Conservation (phyloP, 2,888 invertebrate species). For the Pinctada fucata region DNA sequence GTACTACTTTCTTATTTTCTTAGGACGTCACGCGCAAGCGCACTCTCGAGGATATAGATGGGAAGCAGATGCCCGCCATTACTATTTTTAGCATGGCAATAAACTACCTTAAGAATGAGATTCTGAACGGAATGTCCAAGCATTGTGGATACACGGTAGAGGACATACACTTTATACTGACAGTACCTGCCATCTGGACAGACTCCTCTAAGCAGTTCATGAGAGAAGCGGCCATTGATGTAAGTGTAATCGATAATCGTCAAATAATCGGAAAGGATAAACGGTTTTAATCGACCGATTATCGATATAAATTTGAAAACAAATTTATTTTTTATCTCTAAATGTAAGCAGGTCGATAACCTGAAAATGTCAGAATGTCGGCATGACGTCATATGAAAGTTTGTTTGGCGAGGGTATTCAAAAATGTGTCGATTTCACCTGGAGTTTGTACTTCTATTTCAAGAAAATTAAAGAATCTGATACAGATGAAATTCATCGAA, state of each 20-base stretch:
- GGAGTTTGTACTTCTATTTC: no score
- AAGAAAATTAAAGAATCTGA: no score
- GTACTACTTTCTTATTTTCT: not conserved
- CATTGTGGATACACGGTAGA: constrained; percentile 14
- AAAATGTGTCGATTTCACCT: no score
- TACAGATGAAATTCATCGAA: no score
- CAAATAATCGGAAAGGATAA: not conserved
- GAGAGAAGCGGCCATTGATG: constrained; percentile 33
- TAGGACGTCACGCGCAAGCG: constrained; percentile 27
- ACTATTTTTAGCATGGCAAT: constrained; percentile 34
- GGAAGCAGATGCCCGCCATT: constrained; percentile 23
- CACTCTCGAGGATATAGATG: constrained; percentile 31
- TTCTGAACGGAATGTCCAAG: constrained; percentile 13
- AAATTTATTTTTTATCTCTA: no score
- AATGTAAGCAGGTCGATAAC: no score
- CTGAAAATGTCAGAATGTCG: no score
- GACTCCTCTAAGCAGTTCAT: constrained; percentile 42
- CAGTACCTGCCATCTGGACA: constrained; percentile 37
- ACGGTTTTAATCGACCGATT: not conserved
- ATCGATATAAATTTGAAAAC: no score
- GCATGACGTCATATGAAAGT: no score
- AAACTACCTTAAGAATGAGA: constrained; percentile 27
- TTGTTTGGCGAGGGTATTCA: no score
- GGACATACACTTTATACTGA: constrained; percentile 31
- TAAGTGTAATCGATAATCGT: not conserved